Evolutionary conservation across 2,888 invertebrate species (phyloP).

Genomic region (Bellardia bayeri): DNA sequence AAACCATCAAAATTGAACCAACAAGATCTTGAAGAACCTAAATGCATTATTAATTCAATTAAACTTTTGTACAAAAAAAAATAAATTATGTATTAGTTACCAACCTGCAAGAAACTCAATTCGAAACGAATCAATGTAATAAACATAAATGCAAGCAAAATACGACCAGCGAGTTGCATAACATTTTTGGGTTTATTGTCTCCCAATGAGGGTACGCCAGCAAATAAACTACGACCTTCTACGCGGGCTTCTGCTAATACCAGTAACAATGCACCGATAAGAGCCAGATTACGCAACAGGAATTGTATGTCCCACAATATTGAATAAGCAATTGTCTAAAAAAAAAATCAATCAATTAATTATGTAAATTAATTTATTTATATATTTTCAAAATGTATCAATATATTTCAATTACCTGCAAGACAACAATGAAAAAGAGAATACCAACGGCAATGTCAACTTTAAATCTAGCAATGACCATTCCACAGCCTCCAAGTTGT

Average conservation of each 20-base stretch:
- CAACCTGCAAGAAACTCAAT: conserved; percentile 92
- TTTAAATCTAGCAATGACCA: conserved; percentile 96
- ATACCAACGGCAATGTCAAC: conserved; percentile 96
- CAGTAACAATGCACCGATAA: conserved; percentile 97
- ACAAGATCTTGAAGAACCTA: conserved; percentile 96
- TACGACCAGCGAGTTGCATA: conserved; percentile 97
- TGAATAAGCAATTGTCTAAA: conserved; percentile 95
- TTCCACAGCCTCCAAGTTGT: conserved; percentile 97
- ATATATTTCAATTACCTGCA: conserved; percentile 89
- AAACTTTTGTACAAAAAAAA: background rate
- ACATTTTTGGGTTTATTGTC: conserved; percentile 99
- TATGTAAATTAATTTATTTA: background rate
- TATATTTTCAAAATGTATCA: background rate
- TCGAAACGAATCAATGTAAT: conserved; percentile 97
- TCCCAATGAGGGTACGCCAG: conserved; percentile 95
- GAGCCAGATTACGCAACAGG: conserved; percentile 96
- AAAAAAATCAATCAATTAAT: background rate
- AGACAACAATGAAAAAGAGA: conserved; percentile 96
- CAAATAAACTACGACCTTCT: conserved; percentile 97
- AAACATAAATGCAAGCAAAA: conserved; percentile 99
- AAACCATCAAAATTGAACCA: conserved; percentile 96
- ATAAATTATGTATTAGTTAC: background rate
- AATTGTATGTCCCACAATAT: conserved; percentile 99
- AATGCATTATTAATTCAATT: conserved; percentile 26
- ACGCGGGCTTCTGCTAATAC: conserved; percentile 98